Evolutionary conservation across 2,888 invertebrate genomes (phyloP).

Genomic region (Plebejus argus): DNA sequence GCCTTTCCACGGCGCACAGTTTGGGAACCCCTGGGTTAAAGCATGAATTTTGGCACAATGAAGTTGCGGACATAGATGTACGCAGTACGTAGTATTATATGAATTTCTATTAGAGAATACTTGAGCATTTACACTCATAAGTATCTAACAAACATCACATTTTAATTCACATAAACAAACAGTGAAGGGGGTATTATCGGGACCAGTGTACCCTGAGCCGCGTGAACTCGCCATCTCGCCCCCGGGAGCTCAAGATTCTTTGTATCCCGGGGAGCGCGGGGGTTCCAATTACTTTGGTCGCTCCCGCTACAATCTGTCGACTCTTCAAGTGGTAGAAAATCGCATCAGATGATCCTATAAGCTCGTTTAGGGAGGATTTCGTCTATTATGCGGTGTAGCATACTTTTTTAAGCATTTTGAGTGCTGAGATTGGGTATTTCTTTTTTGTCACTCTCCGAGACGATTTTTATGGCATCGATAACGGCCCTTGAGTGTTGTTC

Average conservation of each 20-base stretch:
- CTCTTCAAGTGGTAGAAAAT: conserved; percentile 69
- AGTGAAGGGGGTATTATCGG: conserved; percentile 12
- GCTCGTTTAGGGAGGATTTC: conserved; percentile 12
- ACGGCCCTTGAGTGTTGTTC: too few relatives aligned
- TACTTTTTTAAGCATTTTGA: neutral
- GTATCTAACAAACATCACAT: conserved; percentile 8
- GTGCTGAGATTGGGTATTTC: too few relatives aligned
- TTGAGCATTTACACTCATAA: neutral
- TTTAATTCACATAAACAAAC: conserved; percentile 29
- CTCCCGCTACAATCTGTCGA: conserved; percentile 57
- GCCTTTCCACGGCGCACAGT: too few relatives aligned
- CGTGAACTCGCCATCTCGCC: neutral
- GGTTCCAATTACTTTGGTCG: conserved; percentile 46
- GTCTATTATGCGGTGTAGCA: neutral
- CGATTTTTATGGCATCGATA: too few relatives aligned
- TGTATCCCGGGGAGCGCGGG: conserved; percentile 23
- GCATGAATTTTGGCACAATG: too few relatives aligned
- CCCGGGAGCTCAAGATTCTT: neutral
- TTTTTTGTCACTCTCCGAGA: too few relatives aligned
- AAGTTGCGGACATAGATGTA: too few relatives aligned
- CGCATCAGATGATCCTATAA: conserved; percentile 53
- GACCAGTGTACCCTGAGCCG: neutral
- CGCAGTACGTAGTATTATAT: too few relatives aligned
- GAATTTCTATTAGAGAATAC: too few relatives aligned
- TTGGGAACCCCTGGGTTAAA: too few relatives aligned